A percentile compares a stretch with the other conserved stretches of the same genome.
Conservation (phyloP, 2,797 vertebrate species). For the Acomys russatus region DNA sequence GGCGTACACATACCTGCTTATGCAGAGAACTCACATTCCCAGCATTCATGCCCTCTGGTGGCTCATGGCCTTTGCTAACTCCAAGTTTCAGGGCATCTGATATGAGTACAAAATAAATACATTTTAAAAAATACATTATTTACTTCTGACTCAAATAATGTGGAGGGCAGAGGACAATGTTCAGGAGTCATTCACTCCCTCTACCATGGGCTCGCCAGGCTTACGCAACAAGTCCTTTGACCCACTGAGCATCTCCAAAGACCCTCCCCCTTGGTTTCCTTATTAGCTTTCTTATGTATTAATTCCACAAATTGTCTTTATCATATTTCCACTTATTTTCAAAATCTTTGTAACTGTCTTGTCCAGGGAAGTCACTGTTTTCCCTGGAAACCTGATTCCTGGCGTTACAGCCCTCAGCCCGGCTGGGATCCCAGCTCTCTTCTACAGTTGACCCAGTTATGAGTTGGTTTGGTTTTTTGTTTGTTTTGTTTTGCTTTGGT, state of each 20-base stretch:
- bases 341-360: background rate
- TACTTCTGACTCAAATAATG: background rate
- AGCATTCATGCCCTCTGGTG: background rate
- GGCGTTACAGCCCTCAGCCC: background rate
- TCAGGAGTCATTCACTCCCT: background rate
- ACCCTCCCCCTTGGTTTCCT: slow-evolving; percentile 20
- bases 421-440: background rate
- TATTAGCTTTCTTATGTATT: background rate
- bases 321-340: background rate
- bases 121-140: background rate
- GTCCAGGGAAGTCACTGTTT: background rate
- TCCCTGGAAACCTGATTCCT: background rate
- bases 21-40: background rate
- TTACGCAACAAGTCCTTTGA: background rate
- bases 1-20: background rate
- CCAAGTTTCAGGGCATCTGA: background rate
- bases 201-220: no score
- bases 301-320: background rate
- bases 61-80: background rate
- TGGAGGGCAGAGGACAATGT: background rate
- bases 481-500: background rate
- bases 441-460: background rate
- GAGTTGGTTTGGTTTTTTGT: background rate
- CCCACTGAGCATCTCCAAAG: background rate
- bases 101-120: background rate